A percentile compares a stretch with the other conserved stretches of the same genome.
Evolutionary conservation across 2,113 vertebrate species (phyloP).

Genomic region (Cebus imitator): DNA sequence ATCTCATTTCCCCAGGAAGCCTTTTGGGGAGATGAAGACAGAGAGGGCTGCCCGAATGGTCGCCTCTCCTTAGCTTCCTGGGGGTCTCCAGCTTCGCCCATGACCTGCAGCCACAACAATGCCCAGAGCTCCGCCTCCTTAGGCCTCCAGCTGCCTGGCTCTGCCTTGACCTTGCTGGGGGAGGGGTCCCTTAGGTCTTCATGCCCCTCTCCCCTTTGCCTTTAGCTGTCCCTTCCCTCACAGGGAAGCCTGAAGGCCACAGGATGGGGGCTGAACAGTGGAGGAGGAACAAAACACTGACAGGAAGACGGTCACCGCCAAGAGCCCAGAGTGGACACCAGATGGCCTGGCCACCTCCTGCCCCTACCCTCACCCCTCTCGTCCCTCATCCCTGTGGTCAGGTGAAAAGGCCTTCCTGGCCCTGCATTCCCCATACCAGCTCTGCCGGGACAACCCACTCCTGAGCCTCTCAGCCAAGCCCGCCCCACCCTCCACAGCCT

Average conservation of each 20-base stretch:
- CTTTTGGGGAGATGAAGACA: background rate
- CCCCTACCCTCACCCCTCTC: background rate
- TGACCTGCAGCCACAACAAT: background rate
- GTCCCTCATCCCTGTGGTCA: background rate
- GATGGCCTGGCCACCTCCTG: background rate
- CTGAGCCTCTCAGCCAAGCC: background rate
- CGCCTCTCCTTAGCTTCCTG: background rate
- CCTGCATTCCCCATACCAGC: background rate
- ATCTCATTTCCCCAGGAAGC: background rate
- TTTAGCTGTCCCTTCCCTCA: background rate
- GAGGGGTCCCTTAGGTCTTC: background rate
- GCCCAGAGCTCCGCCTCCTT: background rate
- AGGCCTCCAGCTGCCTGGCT: background rate
- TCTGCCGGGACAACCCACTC: background rate
- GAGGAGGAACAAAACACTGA: background rate
- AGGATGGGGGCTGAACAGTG: background rate
- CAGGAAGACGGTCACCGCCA: background rate
- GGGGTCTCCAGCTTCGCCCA: background rate
- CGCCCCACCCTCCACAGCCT: background rate
- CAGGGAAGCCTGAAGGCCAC: background rate
- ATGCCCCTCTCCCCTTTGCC: background rate
- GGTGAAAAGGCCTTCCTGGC: background rate
- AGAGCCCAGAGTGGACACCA: background rate
- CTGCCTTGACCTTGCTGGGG: background rate
- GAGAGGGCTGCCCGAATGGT: background rate